Percentiles rank a stretch among this genome's conserved stretches.
Conservation (phyloP, 2,888 invertebrate species). For the Urechis unicinctus region DNA sequence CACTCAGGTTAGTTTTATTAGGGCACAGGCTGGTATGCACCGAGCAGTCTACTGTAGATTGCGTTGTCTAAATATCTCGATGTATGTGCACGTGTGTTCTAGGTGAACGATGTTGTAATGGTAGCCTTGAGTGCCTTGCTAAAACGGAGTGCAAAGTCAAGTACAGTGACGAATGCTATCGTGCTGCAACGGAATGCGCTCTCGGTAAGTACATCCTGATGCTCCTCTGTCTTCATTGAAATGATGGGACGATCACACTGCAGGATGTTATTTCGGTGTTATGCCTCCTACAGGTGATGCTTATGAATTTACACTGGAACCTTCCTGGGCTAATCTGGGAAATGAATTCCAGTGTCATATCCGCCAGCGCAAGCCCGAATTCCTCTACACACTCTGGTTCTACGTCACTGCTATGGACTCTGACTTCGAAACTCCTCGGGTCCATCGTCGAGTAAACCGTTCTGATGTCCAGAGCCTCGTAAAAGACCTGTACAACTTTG, state of each 20-base stretch:
- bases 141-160: constrained; percentile 27
- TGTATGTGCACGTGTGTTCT: no score
- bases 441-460: constrained; percentile 9
- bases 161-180: constrained; percentile 31
- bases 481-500: constrained; percentile 11
- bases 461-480: constrained; percentile 7
- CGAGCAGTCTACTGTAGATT: no score
- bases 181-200: constrained; percentile 35
- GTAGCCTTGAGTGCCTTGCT: constrained; percentile 33
- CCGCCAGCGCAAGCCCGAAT: constrained; percentile 27
- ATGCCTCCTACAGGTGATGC: constrained; percentile 29
- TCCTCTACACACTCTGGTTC: constrained; percentile 41
- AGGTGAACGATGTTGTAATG: no score
- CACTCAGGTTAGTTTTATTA: constrained; percentile 6
- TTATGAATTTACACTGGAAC: constrained; percentile 36
- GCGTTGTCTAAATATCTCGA: no score
- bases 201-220: constrained; percentile 39
- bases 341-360: constrained; percentile 40
- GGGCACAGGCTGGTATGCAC: no score
- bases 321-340: constrained; percentile 29
- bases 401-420: constrained; percentile 29
- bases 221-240: no score
- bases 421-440: constrained; percentile 15
- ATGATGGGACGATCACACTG: background rate
- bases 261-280: background rate